Evolutionary conservation across 2,797 vertebrate genomes (phyloP).

Genomic region (Necrosyrtes monachus): DNA sequence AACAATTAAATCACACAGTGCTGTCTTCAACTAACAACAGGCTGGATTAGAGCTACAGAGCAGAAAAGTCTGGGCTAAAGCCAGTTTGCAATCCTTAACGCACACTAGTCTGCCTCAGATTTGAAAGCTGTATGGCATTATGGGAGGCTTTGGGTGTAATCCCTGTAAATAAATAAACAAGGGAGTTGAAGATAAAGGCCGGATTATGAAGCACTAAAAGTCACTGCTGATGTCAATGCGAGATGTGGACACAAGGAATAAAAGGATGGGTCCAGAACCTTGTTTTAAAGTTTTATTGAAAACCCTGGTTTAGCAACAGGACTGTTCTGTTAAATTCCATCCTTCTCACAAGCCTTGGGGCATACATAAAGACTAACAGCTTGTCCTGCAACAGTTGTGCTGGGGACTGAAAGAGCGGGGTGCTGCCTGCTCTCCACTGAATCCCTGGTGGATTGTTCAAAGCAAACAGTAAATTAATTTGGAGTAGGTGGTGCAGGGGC

Average conservation of each 20-base stretch:
- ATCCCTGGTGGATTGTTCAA: not conserved
- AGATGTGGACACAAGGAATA: not conserved
- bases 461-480: not conserved
- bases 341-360: not conserved
- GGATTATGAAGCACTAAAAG: not conserved
- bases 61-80: slow-evolving; percentile 17
- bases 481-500: not conserved
- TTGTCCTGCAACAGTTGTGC: not conserved
- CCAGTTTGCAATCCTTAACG: not conserved
- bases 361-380: not conserved
- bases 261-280: not conserved
- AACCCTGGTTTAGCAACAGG: not conserved
- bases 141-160: not conserved
- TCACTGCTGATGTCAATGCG: not conserved
- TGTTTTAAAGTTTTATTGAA: not conserved
- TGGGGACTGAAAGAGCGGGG: not conserved
- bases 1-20: not conserved
- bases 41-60: not conserved
- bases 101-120: not conserved
- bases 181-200: not conserved
- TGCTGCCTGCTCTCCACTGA: not conserved
- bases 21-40: not conserved
- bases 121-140: not conserved
- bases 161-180: not conserved
- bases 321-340: not conserved